Evolutionary conservation across 2,113 vertebrate genomes (phyloP).

Genomic region (Axis porcinus): DNA sequence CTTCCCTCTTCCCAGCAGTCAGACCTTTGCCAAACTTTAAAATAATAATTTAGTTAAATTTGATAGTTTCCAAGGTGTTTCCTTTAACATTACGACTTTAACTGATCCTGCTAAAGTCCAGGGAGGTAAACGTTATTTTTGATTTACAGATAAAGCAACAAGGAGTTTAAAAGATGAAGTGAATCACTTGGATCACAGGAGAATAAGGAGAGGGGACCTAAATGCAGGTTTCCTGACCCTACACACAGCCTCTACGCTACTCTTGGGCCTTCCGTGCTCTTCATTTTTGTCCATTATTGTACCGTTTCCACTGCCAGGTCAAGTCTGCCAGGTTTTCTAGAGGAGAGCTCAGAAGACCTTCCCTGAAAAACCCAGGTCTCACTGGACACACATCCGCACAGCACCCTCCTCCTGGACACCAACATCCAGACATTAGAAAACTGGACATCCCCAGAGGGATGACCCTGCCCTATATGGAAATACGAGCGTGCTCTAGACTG

Average conservation of each 20-base stretch:
- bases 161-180: neutral
- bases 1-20: neutral
- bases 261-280: neutral
- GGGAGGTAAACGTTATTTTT: neutral
- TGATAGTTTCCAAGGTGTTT: slow-evolving; percentile 2
- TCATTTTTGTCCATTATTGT: neutral
- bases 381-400: neutral
- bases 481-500: neutral
- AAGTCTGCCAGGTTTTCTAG: neutral
- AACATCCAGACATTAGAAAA: neutral
- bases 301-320: neutral
- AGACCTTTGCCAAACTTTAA: slow-evolving; percentile 9
- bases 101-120: neutral
- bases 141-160: neutral
- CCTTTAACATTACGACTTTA: slow-evolving; percentile 18
- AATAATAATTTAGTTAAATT: slow-evolving; percentile 13
- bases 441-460: neutral
- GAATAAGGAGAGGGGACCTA: neutral
- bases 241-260: neutral
- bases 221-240: neutral
- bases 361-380: neutral
- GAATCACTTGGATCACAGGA: neutral
- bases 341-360: neutral
- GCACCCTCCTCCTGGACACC: neutral
- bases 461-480: neutral